These are phyloP conservation scores for Dynastes hyllus DNA, from an alignment of 2,888 invertebrate species.

Conservation along the genomic window DNA sequence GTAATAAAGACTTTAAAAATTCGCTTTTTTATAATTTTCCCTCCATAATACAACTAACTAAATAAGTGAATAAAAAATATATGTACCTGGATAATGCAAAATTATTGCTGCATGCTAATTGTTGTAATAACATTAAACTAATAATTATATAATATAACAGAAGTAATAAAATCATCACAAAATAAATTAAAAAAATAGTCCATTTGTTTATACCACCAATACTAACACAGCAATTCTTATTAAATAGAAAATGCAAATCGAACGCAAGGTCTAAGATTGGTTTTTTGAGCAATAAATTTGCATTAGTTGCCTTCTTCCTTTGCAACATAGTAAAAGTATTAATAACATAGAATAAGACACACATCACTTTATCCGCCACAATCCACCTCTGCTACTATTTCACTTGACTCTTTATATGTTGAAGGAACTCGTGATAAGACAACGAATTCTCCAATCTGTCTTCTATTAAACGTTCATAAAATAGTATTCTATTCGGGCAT, in stretches of 20 bases:
- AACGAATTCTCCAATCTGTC: conserved; percentile 95
- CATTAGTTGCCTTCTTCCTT: conserved; percentile 54
- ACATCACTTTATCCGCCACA: conserved; percentile 27
- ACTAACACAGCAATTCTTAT: conserved; percentile 44
- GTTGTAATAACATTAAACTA: conserved; percentile 51
- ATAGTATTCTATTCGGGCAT: conserved; percentile 85
- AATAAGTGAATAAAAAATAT: conserved; percentile 13
- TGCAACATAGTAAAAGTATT: conserved; percentile 46
- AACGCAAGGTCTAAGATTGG: conserved; percentile 48
- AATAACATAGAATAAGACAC: conserved; percentile 50
- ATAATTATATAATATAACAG: conserved; percentile 55
- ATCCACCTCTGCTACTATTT: conserved; percentile 75
- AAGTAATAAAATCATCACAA: conserved; percentile 48
- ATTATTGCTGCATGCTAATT: conserved; percentile 59
- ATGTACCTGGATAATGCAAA: conserved; percentile 59
- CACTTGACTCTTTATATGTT: conserved; percentile 92
- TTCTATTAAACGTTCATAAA: conserved; percentile 93
- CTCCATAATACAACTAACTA: conserved; percentile 10
- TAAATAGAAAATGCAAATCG: conserved; percentile 49
- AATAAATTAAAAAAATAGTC: conserved; percentile 55
- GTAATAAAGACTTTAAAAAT: conserved; percentile 10
- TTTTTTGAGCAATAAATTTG: conserved; percentile 63
- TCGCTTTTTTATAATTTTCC: no score
- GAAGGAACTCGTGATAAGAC: conserved; percentile 98
- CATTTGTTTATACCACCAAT: conserved; percentile 30